Evolutionary conservation across 1,140 invertebrate genomes (phyloP), one percentile per base, ranked within the genome.

Genomic region (Drosophila tsacasi): DNA sequence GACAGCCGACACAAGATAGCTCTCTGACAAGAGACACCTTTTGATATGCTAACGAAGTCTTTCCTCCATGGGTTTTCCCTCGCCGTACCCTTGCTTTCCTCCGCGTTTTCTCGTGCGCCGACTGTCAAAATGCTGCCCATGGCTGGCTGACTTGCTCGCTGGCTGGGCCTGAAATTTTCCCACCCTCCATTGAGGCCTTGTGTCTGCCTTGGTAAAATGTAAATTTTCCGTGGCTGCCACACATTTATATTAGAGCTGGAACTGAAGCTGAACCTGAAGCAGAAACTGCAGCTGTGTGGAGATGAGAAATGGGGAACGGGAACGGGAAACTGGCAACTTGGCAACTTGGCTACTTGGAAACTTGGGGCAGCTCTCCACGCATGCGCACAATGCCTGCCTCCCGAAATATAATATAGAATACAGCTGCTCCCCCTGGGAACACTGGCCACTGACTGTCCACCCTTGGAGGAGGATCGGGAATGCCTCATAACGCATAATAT

Each of bases 11-110:
- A 80, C 44, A 73, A 79, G 76, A 79, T 77, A 77, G 64, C 75
- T 74, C 80, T 64, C 81, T 84, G 76, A 85, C 82, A 85, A 81
- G 79, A 87, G 85, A 90, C 85, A 89, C 85, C 85, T 89, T 90
- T 85, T 85, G 85, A 76, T 90, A 90, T 89, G 85, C 85, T 89
- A 89, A 89, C 85, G 85, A 90, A 79, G 81, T 67, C 68, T 64
- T 44, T 40, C 15, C 32, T 37, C 40, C 52, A 58, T 46, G 39
- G 58, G 21, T 32, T 50, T 27, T 42, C 60, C 37, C 40, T 12
- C 9, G 12, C 19, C 40, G 10, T 27, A 37, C 37, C 21, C 23
- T 21, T 12, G 21, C 23, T 3, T 25, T 57, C 21, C 55, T 30
- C 12, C 57, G 35, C 30, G 23, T n/a, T 19, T 40, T 42, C 55